These are phyloP conservation scores for Panopea generosa DNA, from an alignment of 2,888 invertebrate species.

Conservation along the genomic window DNA sequence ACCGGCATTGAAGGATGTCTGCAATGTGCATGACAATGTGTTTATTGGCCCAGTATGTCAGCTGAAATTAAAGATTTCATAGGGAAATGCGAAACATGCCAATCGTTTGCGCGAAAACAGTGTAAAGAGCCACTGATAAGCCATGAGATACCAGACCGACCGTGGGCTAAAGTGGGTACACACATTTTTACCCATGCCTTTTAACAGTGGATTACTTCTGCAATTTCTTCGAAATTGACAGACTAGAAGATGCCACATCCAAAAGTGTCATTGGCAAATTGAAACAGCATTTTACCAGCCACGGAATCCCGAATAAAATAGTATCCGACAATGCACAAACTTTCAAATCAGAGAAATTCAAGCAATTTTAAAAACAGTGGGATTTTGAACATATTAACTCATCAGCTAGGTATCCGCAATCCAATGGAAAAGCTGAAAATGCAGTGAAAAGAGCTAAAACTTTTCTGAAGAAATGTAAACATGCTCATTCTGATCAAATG, in stretches of 20 bases:
- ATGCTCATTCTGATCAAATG: constrained; percentile 29
- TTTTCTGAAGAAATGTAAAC: constrained; percentile 43
- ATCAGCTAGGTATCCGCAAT: too few relatives aligned
- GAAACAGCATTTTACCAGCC: constrained; percentile 38
- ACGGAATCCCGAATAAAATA: constrained; percentile 53
- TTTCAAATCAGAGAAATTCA: constrained; percentile 29
- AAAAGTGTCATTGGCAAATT: constrained; percentile 28
- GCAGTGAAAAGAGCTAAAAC: too few relatives aligned
- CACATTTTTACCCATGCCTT: constrained; percentile 29
- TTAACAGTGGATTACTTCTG: constrained; percentile 41
- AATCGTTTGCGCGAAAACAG: constrained; percentile 17
- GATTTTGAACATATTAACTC: too few relatives aligned
- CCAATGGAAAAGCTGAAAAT: too few relatives aligned
- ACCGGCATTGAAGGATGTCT: constrained; percentile 33
- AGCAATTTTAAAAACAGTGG: constrained; percentile 20
- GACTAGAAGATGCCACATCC: constrained; percentile 31
- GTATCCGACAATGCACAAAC: too few relatives aligned
- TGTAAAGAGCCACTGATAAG: constrained; percentile 32
- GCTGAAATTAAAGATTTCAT: constrained; percentile 29
- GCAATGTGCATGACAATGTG: constrained; percentile 27
- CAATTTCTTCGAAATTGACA: constrained; percentile 27
- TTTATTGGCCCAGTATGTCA: constrained; percentile 46
- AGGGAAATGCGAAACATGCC: constrained; percentile 21
- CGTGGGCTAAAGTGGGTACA: constrained; percentile 35
- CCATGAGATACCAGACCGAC: constrained; percentile 26